phyloP scores from a whole-genome alignment of 2,888 invertebrate species.

The Nysson spinosus region DNA sequence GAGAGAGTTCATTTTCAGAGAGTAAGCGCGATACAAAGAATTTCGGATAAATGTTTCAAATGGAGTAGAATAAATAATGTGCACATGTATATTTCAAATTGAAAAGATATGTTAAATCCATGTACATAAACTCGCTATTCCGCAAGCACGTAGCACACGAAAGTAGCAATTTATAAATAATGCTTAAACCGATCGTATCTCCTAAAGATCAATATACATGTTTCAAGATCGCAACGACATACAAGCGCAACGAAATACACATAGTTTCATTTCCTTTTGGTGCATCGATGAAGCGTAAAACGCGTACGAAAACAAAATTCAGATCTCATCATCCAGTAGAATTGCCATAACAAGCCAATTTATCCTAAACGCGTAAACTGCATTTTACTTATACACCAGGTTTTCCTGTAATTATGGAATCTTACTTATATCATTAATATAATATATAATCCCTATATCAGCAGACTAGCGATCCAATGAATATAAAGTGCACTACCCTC shows the following conservation, averaged over 20 bases:
- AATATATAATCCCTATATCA: too few relatives aligned
- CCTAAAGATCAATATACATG: slow-evolving; percentile 44
- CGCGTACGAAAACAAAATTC: slow-evolving; percentile 5
- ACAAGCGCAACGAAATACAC: slow-evolving; percentile 43
- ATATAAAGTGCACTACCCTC: too few relatives aligned
- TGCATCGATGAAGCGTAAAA: slow-evolving; percentile 24
- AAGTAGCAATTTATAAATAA: slow-evolving; percentile 29
- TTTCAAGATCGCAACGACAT: slow-evolving; percentile 44
- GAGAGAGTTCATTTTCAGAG: too few relatives aligned
- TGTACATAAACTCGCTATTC: slow-evolving; percentile 31
- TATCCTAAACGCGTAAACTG: slow-evolving; percentile 8
- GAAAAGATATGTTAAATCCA: slow-evolving; percentile 30
- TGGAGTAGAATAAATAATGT: slow-evolving; percentile 24
- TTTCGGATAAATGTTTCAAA: slow-evolving; percentile 2
- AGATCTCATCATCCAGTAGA: slow-evolving; percentile 17
- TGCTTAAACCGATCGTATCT: slow-evolving; percentile 23
- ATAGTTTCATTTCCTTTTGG: slow-evolving; percentile 30
- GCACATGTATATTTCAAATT: slow-evolving; percentile 41
- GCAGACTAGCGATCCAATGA: too few relatives aligned
- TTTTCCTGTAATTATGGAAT: too few relatives aligned
- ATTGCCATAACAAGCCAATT: slow-evolving; percentile 5
- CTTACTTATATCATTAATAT: too few relatives aligned
- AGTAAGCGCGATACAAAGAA: slow-evolving; percentile 1
- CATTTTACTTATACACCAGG: slow-evolving; percentile 20
- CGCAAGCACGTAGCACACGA: slow-evolving; percentile 14